phyloP scores from a whole-genome alignment of 1,140 invertebrate genomes.

The Drosophila suzukii region DNA sequence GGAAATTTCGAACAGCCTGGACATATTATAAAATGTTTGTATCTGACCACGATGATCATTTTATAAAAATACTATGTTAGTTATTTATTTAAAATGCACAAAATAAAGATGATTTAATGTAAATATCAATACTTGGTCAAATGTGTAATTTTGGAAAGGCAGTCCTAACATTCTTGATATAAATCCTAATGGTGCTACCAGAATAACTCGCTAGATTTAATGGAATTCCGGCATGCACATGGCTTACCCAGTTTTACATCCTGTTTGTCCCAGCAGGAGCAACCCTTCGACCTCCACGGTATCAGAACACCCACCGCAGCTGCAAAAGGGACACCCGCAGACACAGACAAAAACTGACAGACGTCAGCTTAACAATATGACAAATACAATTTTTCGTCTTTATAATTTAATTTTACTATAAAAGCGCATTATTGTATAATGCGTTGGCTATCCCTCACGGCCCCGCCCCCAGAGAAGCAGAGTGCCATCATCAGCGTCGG shows the following conservation, averaged over 20 bases:
- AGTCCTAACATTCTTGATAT: too few relatives aligned
- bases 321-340: constrained; percentile 33
- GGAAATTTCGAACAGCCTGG: too few relatives aligned
- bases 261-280: neutral
- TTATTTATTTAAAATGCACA: too few relatives aligned
- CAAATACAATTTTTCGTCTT: constrained; percentile 81
- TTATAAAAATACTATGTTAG: too few relatives aligned
- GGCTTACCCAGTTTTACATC: neutral
- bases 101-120: too few relatives aligned
- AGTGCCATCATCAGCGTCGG: constrained; percentile 34
- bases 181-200: too few relatives aligned
- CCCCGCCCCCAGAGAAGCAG: constrained; percentile 6
- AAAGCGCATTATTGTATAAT: constrained; percentile 80
- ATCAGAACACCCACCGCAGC: constrained; percentile 9
- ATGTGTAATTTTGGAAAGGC: too few relatives aligned
- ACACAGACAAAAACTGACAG: constrained; percentile 62
- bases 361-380: constrained; percentile 81
- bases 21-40: too few relatives aligned
- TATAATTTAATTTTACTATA: constrained; percentile 76
- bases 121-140: too few relatives aligned
- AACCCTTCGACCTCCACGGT: constrained; percentile 9
- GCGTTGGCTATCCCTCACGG: constrained; percentile 44
- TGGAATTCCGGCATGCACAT: constrained; percentile 2
- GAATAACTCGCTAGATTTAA: neutral
- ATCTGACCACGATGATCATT: too few relatives aligned